Conservation (phyloP, 1,140 invertebrate species). For the Bicyclus anynana region DNA sequence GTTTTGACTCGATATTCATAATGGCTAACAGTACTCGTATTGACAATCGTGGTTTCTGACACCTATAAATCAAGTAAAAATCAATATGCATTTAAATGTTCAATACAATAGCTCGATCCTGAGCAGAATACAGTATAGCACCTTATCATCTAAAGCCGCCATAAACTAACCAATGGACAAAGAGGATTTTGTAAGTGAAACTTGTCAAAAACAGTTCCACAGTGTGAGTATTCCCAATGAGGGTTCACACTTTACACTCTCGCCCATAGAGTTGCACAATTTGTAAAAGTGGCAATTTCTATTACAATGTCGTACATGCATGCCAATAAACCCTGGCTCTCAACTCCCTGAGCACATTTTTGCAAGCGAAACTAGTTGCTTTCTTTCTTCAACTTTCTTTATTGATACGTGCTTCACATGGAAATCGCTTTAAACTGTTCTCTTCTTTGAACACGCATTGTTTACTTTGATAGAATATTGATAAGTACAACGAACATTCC, state of each 20-base stretch:
- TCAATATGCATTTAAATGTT: too few species aligned
- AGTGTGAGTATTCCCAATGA: conserved; percentile 12
- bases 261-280: conserved; percentile 3
- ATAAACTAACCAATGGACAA: too few species aligned
- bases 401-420: conserved; percentile 42
- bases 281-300: conserved; percentile 8
- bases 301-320: conserved; percentile 26
- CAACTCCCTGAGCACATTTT: conserved; percentile 26
- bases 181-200: background rate
- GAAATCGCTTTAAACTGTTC: background rate
- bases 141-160: too few species aligned
- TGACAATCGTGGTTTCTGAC: too few species aligned
- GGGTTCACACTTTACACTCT: conserved; percentile 3
- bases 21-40: too few species aligned
- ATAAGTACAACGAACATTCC: background rate
- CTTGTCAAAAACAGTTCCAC: background rate
- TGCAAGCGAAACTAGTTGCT: conserved; percentile 29
- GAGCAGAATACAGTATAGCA: too few species aligned
- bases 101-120: too few species aligned
- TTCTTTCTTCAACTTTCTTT: conserved; percentile 54
- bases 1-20: too few species aligned
- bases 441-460: background rate
- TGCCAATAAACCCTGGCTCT: too few species aligned
- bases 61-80: too few species aligned
- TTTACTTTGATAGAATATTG: background rate